These are phyloP conservation scores for Smittia aterrima DNA, from an alignment of 2,888 invertebrate genomes.

Conservation along the genomic window DNA sequence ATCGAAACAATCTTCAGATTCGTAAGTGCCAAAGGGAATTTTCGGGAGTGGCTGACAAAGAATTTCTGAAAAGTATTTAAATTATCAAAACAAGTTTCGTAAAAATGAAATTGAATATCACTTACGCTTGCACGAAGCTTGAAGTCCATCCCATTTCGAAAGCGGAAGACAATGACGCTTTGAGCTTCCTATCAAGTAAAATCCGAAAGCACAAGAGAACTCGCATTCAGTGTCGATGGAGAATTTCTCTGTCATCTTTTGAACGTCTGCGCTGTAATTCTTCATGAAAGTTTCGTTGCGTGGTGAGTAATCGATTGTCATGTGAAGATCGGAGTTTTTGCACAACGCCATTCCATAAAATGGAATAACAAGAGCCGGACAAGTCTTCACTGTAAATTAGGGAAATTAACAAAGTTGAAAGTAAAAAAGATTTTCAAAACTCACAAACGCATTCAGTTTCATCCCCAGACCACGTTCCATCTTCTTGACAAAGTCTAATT, in stretches of 20 bases:
- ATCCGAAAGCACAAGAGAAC: constrained; percentile 64
- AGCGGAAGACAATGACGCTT: constrained; percentile 65
- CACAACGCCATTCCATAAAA: constrained; percentile 59
- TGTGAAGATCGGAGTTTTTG: constrained; percentile 52
- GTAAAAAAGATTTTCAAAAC: constrained; percentile 45
- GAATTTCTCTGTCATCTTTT: constrained; percentile 47
- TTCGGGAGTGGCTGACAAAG: constrained; percentile 56
- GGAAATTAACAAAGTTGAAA: constrained; percentile 19
- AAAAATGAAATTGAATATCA: constrained; percentile 33
- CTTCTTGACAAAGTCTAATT: constrained; percentile 62
- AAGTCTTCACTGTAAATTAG: constrained; percentile 60
- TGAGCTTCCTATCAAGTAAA: constrained; percentile 62
- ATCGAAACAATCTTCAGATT: constrained; percentile 57
- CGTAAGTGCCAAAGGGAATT: constrained; percentile 57
- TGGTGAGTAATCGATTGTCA: constrained; percentile 45
- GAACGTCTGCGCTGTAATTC: constrained; percentile 44
- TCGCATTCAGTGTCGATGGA: constrained; percentile 65
- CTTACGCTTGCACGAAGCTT: constrained; percentile 64
- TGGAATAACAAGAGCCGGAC: constrained; percentile 58
- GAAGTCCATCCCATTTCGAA: constrained; percentile 67
- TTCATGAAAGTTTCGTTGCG: constrained; percentile 46
- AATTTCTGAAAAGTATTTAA: constrained; percentile 49
- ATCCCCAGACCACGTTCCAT: constrained; percentile 67
- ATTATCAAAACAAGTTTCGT: neutral
- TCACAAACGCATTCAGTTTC: constrained; percentile 62